These are phyloP conservation scores for Pollenia amentaria DNA, from an alignment of 2,888 invertebrate genomes.

Conservation along the genomic window DNA sequence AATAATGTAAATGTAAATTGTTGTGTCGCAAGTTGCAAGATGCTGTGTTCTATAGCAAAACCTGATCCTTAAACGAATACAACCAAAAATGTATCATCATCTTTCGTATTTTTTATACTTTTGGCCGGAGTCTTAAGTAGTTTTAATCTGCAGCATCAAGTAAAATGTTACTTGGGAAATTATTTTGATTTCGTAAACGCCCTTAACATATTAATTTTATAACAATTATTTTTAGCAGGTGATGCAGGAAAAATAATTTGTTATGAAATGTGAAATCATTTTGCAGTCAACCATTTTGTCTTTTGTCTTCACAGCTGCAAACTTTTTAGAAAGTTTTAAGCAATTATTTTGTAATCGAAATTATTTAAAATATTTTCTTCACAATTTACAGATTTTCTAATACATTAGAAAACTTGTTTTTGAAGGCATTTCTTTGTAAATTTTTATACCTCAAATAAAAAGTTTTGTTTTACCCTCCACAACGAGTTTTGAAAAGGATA, in stretches of 20 bases:
- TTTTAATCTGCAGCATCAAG: conserved; percentile 34
- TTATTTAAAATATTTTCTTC: no score
- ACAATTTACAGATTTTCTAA: no score
- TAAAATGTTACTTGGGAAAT: conserved; percentile 6
- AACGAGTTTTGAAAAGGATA: no score
- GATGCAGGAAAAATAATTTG: conserved; percentile 26
- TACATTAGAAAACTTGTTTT: no score
- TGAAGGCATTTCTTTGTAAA: no score
- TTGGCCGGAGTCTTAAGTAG: not conserved
- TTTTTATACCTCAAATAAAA: no score
- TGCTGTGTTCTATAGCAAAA: conserved; percentile 9
- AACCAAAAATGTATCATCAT: not conserved
- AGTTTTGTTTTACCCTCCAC: no score
- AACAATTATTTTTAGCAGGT: conserved; percentile 58
- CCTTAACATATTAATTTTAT: conserved; percentile 57
- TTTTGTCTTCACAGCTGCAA: not conserved
- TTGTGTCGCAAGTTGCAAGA: conserved; percentile 14
- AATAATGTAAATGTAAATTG: conserved; percentile 38
- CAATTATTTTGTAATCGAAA: no score
- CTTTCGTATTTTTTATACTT: not conserved
- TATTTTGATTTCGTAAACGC: conserved; percentile 56
- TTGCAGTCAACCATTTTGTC: conserved; percentile 52
- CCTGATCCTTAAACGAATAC: conserved; percentile 18
- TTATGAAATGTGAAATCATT: conserved; percentile 26
- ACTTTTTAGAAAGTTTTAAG: no score